Percentiles rank a stretch among this genome's conserved stretches.
phyloP scores from a whole-genome alignment of 1,140 invertebrate species.

The Lepidotrigona ventralis region DNA sequence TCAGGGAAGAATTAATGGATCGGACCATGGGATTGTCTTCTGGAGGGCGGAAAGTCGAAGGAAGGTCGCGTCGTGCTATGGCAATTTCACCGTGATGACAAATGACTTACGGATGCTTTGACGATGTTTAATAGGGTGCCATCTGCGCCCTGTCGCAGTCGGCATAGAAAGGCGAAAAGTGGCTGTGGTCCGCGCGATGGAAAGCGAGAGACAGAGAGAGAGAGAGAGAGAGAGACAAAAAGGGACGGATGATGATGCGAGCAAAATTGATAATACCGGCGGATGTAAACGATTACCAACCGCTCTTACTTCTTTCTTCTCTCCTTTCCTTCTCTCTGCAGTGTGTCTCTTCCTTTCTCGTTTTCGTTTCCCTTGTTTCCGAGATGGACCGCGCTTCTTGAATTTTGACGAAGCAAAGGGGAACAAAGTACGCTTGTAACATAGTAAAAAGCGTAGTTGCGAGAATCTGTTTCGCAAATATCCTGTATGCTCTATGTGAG shows the following conservation, averaged over 20 bases:
- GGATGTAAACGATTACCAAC: slow-evolving; percentile 71
- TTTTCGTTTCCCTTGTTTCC: too few species aligned
- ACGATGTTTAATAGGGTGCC: slow-evolving; percentile 65
- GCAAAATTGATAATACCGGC: slow-evolving; percentile 72
- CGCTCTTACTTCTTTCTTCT: slow-evolving; percentile 16
- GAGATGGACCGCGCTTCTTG: slow-evolving; percentile 25
- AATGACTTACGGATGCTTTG: slow-evolving; percentile 63
- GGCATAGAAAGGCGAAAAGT: slow-evolving; percentile 61
- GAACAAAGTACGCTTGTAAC: background rate
- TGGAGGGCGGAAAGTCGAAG: slow-evolving; percentile 41
- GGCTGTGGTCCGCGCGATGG: slow-evolving; percentile 42
- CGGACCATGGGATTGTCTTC: slow-evolving; percentile 55
- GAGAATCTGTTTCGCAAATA: slow-evolving; percentile 60
- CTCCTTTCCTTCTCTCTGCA: background rate
- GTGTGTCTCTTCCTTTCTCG: background rate
- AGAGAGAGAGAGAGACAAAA: slow-evolving; percentile 48
- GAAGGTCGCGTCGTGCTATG: slow-evolving; percentile 40
- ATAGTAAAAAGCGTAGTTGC: slow-evolving; percentile 57
- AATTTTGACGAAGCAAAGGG: slow-evolving; percentile 59
- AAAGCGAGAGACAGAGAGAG: slow-evolving; percentile 55
- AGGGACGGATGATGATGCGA: slow-evolving; percentile 64
- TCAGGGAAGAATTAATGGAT: slow-evolving; percentile 60
- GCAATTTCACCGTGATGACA: slow-evolving; percentile 67
- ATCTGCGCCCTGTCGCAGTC: slow-evolving; percentile 57
- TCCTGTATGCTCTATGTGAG: slow-evolving; percentile 7